These are phyloP conservation scores for Pomatostomus ruficeps DNA, from an alignment of 2,113 vertebrate species.

Conservation along the genomic window DNA sequence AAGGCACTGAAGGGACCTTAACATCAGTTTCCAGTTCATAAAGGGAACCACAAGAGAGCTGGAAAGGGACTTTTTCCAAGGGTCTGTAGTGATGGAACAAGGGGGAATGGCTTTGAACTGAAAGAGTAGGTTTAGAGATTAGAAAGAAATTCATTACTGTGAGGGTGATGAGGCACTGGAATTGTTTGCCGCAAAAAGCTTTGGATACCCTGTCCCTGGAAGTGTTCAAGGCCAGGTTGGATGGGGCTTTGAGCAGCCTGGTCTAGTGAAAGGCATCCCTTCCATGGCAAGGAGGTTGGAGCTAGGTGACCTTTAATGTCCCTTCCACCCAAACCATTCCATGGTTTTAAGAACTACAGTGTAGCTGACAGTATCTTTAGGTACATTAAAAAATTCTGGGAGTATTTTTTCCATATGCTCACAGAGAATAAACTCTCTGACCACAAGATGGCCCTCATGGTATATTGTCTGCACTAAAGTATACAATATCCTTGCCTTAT, in stretches of 20 bases:
- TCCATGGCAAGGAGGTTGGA: neutral
- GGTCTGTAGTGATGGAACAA: neutral
- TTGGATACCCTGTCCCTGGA: neutral
- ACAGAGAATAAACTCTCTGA: neutral
- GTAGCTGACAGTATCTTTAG: neutral
- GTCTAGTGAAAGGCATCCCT: neutral
- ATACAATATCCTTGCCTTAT: neutral
- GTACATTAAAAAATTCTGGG: neutral
- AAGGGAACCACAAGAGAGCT: neutral
- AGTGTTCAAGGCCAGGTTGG: neutral
- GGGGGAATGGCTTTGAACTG: neutral
- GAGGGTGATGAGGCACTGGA: neutral
- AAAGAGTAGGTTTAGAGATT: neutral
- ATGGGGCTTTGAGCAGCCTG: neutral
- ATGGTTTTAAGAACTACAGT: neutral
- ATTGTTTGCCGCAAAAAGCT: neutral
- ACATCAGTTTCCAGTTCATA: neutral
- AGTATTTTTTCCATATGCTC: neutral
- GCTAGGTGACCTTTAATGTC: neutral
- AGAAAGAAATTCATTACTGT: neutral
- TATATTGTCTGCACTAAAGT: neutral
- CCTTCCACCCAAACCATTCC: neutral
- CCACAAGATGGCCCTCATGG: constrained; percentile 64
- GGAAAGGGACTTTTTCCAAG: neutral
- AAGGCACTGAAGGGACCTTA: neutral